These are phyloP conservation scores for Scrobipalpa atriplicella DNA, from an alignment of 2,888 invertebrate species.

Conservation along the genomic window DNA sequence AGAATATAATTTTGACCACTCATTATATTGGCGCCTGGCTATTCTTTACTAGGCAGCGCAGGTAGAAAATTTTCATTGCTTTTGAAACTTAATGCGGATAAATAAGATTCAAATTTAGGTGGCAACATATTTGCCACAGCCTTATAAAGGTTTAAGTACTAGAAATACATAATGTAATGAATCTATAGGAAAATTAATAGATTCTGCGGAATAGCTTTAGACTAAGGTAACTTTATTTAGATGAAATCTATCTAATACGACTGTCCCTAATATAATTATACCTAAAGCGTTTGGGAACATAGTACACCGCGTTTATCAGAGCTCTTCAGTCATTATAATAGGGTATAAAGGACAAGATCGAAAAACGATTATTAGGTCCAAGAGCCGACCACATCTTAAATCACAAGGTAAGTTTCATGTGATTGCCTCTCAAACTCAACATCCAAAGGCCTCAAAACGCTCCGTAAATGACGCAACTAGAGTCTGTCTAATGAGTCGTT, in stretches of 20 bases:
- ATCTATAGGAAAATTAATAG: background rate
- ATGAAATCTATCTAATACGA: background rate
- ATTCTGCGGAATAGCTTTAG: background rate
- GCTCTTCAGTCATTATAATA: background rate
- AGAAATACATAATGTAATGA: constrained; percentile 3
- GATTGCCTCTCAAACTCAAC: background rate
- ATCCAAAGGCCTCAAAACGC: background rate
- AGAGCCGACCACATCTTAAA: too few relatives aligned
- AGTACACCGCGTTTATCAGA: constrained; percentile 3
- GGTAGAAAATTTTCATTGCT: too few relatives aligned
- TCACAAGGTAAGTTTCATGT: background rate
- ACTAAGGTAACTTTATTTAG: background rate
- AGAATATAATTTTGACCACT: background rate
- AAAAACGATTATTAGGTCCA: too few relatives aligned
- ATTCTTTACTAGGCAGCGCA: too few relatives aligned
- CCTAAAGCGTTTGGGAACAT: background rate
- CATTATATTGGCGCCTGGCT: background rate
- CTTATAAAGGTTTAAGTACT: background rate
- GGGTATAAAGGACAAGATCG: background rate
- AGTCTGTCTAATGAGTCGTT: too few relatives aligned
- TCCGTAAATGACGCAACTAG: background rate
- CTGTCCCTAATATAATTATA: background rate
- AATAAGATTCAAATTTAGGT: too few relatives aligned
- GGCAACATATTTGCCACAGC: background rate
- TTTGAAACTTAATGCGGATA: too few relatives aligned